These are phyloP conservation scores for Pyrrhura leucotis DNA, from an alignment of 2,797 vertebrate genomes.

Conservation along the genomic window DNA sequence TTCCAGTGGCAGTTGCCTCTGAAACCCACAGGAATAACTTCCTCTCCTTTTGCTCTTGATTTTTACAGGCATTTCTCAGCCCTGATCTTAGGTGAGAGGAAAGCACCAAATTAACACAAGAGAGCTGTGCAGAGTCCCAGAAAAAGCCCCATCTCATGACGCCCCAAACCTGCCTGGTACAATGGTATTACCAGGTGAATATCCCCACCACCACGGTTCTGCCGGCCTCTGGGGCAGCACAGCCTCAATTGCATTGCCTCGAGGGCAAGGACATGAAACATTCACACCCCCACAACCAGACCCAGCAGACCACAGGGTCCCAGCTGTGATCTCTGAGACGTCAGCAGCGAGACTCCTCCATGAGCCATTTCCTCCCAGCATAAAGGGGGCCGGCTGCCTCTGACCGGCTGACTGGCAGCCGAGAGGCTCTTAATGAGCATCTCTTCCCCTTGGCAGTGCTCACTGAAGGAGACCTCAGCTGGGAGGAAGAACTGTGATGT, in stretches of 20 bases:
- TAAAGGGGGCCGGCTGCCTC: not conserved
- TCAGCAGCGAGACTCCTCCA: not conserved
- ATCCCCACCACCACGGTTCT: rapidly evolving
- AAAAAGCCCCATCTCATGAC: not conserved
- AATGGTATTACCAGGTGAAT: rapidly evolving
- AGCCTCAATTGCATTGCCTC: rapidly evolving
- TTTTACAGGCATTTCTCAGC: not conserved
- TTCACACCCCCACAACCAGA: rapidly evolving
- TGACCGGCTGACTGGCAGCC: not conserved
- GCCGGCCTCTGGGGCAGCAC: not conserved
- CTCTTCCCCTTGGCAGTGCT: not conserved
- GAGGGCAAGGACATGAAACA: not conserved
- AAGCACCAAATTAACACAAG: not conserved
- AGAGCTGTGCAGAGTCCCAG: rapidly evolving
- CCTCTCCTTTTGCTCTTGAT: not conserved
- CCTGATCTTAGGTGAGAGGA: not conserved
- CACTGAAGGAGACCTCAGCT: not conserved
- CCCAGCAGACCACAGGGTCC: not conserved
- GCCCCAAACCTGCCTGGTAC: not conserved
- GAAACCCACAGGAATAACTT: not conserved
- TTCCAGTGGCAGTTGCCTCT: not conserved
- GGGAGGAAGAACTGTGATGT: not conserved
- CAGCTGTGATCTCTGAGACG: not conserved
- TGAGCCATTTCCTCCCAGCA: rapidly evolving
- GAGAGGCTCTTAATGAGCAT: not conserved